Base-by-base conservation (phyloP, 2,113 vertebrate genomes). In the Microcebus lehilahytsara region DNA sequence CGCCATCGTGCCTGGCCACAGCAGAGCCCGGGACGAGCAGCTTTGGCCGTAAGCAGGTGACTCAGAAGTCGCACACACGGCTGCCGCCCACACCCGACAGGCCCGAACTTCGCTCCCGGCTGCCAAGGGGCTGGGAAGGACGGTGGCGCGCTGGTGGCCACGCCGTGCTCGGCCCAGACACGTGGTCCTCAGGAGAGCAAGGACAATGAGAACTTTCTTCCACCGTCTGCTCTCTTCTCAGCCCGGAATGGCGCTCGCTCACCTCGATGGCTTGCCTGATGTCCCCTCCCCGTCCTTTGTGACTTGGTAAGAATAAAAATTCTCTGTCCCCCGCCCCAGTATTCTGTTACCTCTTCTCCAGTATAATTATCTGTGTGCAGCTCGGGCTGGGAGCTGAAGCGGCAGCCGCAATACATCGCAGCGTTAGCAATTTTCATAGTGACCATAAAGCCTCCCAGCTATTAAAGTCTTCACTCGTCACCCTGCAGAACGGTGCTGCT, bases 381-480 rank as follows among this genome's bases (percentile, higher is more conserved):
- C 27, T 42, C 84, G 62, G 56, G 27, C 77, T 92, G 67, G 53
- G 95, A 95, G 62, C 95, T 89, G 72, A 74, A 85, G 94, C 77
- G 92, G 86, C 75, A 93, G 71, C 71, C 32, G 46, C 16, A 69
- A 34, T 91, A 89, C 89, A 85, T 88, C 56, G n/a, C 34, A 91
- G 77, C 30, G 71, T 56, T n/a, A 92, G 79, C 27, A 88, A 49
- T 79, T 66, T 85, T 96, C 85, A 96, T 27, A 53, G 84, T 23
- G 19, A 67, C 53, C 85, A 58, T 69, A 93, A 95, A 95, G 85
- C 78, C 42, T 84, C 75, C 56, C 22, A 16, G 77, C 62, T 67
- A 92, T 16, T 46, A 9, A 23, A 42, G 23, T 69, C 91, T 93
- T 91, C 71, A n/a, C 66, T 81, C 83, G 77, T 89, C 77, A 74